A percentile compares a stretch with the other conserved stretches of the same genome.
phyloP scores from a whole-genome alignment of 1,140 invertebrate genomes.

The Euwallacea similis region DNA sequence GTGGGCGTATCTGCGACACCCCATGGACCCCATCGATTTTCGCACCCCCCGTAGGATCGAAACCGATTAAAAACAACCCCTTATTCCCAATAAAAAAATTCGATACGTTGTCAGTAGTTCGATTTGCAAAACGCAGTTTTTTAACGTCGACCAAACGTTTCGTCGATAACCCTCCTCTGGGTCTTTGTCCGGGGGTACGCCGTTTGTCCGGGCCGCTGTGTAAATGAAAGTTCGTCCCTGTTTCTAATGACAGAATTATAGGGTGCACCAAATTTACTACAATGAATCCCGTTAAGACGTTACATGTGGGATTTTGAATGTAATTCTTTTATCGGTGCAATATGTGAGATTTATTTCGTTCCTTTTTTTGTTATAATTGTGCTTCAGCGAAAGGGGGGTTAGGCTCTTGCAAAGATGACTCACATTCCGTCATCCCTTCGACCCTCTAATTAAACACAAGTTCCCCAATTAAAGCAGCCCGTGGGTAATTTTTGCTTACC shows the following conservation, averaged over 20 bases:
- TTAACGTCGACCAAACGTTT: constrained; percentile 20
- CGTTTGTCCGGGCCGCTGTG: constrained; percentile 10
- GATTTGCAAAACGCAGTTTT: constrained; percentile 30
- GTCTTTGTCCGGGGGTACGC: constrained; percentile 1
- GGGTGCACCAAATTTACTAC: constrained; percentile 35
- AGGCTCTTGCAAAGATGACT: not conserved
- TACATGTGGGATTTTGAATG: constrained; percentile 33
- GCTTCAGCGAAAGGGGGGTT: constrained; percentile 12
- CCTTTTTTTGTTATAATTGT: constrained; percentile 30
- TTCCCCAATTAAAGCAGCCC: not conserved
- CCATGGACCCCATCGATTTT: constrained; percentile 12
- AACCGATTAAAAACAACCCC: constrained; percentile 39
- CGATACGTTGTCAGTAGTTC: constrained; percentile 36
- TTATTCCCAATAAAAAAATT: constrained; percentile 36
- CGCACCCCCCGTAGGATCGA: constrained; percentile 27
- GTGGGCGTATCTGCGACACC: constrained; percentile 22
- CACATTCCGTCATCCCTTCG: no score
- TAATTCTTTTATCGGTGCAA: constrained; percentile 25
- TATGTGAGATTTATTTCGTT: constrained; percentile 25
- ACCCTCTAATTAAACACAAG: not conserved
- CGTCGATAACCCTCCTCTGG: constrained; percentile 17
- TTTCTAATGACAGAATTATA: constrained; percentile 38
- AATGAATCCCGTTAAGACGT: constrained; percentile 30
- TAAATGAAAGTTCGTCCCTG: constrained; percentile 27
- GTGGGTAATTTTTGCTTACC: constrained; percentile 5